Evolutionary conservation across 2,113 vertebrate genomes (phyloP), one percentile per base, ranked within the genome.

Genomic region (Chionomys nivalis): DNA sequence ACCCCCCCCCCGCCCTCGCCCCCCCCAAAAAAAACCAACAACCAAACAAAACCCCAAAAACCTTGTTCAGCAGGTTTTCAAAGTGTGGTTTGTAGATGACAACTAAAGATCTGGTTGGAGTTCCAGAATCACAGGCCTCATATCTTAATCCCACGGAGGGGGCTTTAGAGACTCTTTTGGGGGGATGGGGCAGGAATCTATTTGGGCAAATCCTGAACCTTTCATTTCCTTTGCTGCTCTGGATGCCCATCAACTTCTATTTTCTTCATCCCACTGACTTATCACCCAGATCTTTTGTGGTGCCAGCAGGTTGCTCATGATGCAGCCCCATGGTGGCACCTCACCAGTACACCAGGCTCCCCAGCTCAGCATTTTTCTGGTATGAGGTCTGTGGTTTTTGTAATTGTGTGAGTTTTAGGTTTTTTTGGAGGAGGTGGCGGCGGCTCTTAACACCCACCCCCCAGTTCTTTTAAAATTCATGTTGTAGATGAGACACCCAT

Each of bases 181-280:
- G 8, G 26, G 63, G 7, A 3, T 26, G 63, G 5, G 1, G 10
- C 44, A 7, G 66, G 21, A 31, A 21, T 26, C 26, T 52, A 19
- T 63, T 24, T 19, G 52, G 39, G 76, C 3, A 24, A 28, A 0
- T 7, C 7, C 42, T 16, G 36, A 42, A 17, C 5, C 10, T 1
- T 16, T 1, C 13, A 16, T 81, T 16, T 65, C 44, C 16, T 5
- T 9, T 55, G 5, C 75, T 58, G n/a, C 6, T n/a, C 47, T 78
- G 39, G 76, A 23, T 39, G 7, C 12, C 12, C 24, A 2, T 1
- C 1, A 63, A 26, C 52, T 52, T 19, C 4, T 36, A 19, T 17
- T 6, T 6, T 19, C 7, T 47, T 26, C 39, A 24, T 1, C 2
- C 65, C 10, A 7, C 26, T 8, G 39, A 4, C 47, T 8, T 9